These are phyloP conservation scores for Drosophila nigrodunni DNA, from an alignment of 1,140 invertebrate species.

Conservation along the genomic window DNA sequence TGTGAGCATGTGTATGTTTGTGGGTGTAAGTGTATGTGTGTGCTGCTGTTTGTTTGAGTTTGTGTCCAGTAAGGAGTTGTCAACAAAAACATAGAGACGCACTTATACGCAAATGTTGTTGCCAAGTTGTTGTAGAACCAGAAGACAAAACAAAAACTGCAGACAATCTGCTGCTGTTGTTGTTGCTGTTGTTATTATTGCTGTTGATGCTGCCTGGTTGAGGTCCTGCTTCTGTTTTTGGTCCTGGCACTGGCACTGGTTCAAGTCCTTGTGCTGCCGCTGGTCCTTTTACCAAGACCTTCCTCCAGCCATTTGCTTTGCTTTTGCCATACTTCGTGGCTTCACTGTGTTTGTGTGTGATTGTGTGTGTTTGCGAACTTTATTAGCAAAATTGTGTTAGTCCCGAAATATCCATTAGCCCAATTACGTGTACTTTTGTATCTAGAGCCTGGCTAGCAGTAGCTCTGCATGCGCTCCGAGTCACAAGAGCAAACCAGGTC, in stretches of 20 bases:
- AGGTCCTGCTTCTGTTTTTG: conserved; percentile 15
- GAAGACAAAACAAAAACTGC: conserved; percentile 64
- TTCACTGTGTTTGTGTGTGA: conserved; percentile 11
- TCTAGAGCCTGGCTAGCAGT: conserved; percentile 33
- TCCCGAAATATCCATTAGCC: conserved; percentile 82
- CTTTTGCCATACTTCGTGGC: conserved; percentile 31
- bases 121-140: conserved; percentile 40
- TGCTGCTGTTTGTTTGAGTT: conserved; percentile 35
- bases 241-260: conserved; percentile 16
- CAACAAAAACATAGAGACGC: conserved; percentile 80
- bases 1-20: conserved; percentile 2
- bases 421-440: conserved; percentile 82
- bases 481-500: neutral
- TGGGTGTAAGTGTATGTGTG: conserved; percentile 26
- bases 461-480: conserved; percentile 4
- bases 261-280: neutral
- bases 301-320: conserved; percentile 30
- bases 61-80: conserved; percentile 73
- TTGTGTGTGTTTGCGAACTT: conserved; percentile 77
- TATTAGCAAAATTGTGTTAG: conserved; percentile 83
- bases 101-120: conserved; percentile 74
- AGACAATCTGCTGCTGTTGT: conserved; percentile 58
- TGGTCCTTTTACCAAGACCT: neutral
- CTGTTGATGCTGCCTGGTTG: conserved; percentile 31
- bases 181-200: conserved; percentile 4